A percentile compares a stretch with the other conserved stretches of the same genome.
These are phyloP conservation scores for Drosophila funebris DNA, from an alignment of 1,140 invertebrate species.

Conservation along the genomic window DNA sequence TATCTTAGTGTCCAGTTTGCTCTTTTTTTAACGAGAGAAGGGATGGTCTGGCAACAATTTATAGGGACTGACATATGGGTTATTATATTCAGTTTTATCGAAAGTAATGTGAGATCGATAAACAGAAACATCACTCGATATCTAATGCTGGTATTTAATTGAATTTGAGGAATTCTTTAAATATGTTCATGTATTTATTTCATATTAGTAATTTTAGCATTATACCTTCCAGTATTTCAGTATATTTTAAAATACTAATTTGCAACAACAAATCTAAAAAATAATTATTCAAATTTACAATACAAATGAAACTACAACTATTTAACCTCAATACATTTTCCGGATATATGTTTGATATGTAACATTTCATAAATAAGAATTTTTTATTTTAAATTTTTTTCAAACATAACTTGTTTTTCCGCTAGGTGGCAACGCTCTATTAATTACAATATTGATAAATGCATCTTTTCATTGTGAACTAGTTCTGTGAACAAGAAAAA, in stretches of 20 bases:
- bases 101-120: not conserved
- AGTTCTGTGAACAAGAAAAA: constrained; percentile 41
- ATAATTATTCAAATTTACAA: too few relatives aligned
- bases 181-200: too few relatives aligned
- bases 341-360: too few relatives aligned
- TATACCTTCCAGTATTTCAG: too few relatives aligned
- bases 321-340: too few relatives aligned
- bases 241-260: too few relatives aligned
- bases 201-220: too few relatives aligned
- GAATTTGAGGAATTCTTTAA: too few relatives aligned
- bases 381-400: not conserved
- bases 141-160: not conserved
- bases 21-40: not conserved
- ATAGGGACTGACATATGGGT: not conserved
- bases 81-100: not conserved
- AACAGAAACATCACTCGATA: not conserved
- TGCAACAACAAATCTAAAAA: too few relatives aligned
- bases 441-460: constrained; percentile 36
- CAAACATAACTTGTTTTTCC: constrained; percentile 10
- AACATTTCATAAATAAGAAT: not conserved
- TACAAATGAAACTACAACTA: too few relatives aligned
- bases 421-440: constrained; percentile 29
- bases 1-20: not conserved
- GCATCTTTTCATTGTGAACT: constrained; percentile 36
- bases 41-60: not conserved